Percentiles rank a stretch among this genome's conserved stretches.
phyloP scores from a whole-genome alignment of 2,113 vertebrate genomes.

The Scomber scombrus region DNA sequence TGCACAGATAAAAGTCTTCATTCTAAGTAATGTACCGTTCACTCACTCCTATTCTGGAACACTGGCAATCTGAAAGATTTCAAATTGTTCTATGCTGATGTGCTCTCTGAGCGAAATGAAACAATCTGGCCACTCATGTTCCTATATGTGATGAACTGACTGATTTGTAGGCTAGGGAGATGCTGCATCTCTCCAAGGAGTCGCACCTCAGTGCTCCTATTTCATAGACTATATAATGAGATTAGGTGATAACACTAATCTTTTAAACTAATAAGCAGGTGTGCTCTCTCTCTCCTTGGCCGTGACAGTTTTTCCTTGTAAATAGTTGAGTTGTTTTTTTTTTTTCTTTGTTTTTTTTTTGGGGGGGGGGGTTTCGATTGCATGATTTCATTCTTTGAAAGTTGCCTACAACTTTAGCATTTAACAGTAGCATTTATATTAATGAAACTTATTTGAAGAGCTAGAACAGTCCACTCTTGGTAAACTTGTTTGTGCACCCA shows the following conservation, averaged over 20 bases:
- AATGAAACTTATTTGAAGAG: neutral
- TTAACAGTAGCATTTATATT: slow-evolving; percentile 10
- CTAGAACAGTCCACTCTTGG: slow-evolving; percentile 27
- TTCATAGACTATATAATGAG: slow-evolving; percentile 64
- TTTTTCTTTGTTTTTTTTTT: neutral
- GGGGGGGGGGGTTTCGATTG: too few species aligned
- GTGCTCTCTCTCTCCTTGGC: slow-evolving; percentile 27
- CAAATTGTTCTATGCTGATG: slow-evolving; percentile 70
- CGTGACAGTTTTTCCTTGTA: slow-evolving; percentile 7
- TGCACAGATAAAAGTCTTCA: slow-evolving; percentile 72
- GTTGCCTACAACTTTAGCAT: neutral
- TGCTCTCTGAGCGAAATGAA: slow-evolving; percentile 69
- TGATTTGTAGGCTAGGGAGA: slow-evolving; percentile 59
- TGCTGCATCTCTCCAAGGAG: slow-evolving; percentile 56
- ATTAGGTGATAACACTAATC: slow-evolving; percentile 68
- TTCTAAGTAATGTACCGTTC: slow-evolving; percentile 72
- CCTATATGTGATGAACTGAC: slow-evolving; percentile 64
- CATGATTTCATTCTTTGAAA: slow-evolving; percentile 5
- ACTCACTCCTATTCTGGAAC: slow-evolving; percentile 61
- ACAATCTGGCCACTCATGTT: slow-evolving; percentile 74
- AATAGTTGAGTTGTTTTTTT: neutral
- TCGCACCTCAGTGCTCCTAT: slow-evolving; percentile 58
- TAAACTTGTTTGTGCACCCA: neutral
- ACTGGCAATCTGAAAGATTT: slow-evolving; percentile 71
- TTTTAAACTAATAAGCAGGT: slow-evolving; percentile 60